These are phyloP conservation scores for Engraulis encrasicolus DNA, from an alignment of 2,113 vertebrate species.

Conservation along the genomic window DNA sequence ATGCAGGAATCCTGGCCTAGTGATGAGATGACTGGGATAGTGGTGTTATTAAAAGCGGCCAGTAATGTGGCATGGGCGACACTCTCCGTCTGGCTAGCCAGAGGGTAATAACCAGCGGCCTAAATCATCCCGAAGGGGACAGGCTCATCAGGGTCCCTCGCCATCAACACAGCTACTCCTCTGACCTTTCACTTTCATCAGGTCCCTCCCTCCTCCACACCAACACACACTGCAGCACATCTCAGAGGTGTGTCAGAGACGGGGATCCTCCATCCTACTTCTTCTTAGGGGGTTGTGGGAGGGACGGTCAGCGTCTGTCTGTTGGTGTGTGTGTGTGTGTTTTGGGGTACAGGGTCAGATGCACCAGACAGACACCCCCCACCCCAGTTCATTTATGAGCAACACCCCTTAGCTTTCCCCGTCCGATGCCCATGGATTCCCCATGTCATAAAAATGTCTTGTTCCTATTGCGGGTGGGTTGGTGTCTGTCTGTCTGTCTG, in stretches of 20 bases:
- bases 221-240: too few relatives aligned
- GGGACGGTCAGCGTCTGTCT: too few relatives aligned
- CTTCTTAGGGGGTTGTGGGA: not conserved
- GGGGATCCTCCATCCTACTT: not conserved
- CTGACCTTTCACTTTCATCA: constrained; percentile 49
- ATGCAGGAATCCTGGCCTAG: constrained; percentile 49
- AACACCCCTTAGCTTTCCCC: constrained; percentile 65
- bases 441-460: too few relatives aligned
- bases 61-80: constrained; percentile 42
- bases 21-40: constrained; percentile 49
- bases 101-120: constrained; percentile 72
- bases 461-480: too few relatives aligned
- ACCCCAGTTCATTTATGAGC: constrained; percentile 58
- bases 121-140: constrained; percentile 78
- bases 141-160: constrained; percentile 61
- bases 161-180: constrained; percentile 65
- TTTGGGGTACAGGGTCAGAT: constrained; percentile 52
- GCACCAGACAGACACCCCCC: constrained; percentile 53
- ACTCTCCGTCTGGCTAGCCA: constrained; percentile 52
- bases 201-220: too few relatives aligned
- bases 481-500: too few relatives aligned
- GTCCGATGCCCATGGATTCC: too few relatives aligned
- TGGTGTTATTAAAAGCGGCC: constrained; percentile 66
- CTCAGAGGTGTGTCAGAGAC: constrained; percentile 51
- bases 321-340: too few relatives aligned